Evolutionary conservation across 2,113 vertebrate genomes (phyloP).

Genomic region (Sarotherodon lohbergeri): DNA sequence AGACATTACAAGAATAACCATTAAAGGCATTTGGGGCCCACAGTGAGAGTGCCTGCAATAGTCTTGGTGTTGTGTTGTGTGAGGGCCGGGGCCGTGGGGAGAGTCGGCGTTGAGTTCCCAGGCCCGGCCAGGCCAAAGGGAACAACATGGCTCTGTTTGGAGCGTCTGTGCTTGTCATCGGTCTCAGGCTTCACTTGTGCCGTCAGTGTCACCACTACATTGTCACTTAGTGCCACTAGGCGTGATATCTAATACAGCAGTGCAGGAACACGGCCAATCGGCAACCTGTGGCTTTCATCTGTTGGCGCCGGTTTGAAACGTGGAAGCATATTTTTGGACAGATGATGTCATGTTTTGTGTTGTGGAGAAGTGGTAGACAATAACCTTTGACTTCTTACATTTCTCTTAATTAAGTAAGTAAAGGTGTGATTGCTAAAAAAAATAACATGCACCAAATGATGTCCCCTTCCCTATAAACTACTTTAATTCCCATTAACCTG

Average conservation of each 20-base stretch:
- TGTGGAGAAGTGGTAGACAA: neutral
- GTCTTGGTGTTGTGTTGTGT: conserved; percentile 4
- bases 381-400: neutral
- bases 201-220: conserved; percentile 61
- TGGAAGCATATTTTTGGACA: neutral
- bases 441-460: neutral
- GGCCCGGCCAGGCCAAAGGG: conserved; percentile 26
- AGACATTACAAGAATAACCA: conserved; percentile 3
- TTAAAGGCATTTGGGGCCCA: neutral
- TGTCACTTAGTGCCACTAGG: conserved; percentile 51
- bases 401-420: neutral
- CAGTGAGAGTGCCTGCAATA: neutral
- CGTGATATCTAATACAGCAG: conserved; percentile 47
- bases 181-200: conserved; percentile 55
- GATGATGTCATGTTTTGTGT: conserved; percentile 28
- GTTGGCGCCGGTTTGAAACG: conserved; percentile 36
- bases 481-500: neutral
- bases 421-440: neutral
- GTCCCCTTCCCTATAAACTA: neutral
- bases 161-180: conserved; percentile 50
- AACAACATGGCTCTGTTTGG: conserved; percentile 62
- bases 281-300: conserved; percentile 50
- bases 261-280: conserved; percentile 29
- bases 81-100: conserved; percentile 43
- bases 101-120: conserved; percentile 46